A percentile compares a stretch with the other conserved stretches of the same genome.
These are phyloP conservation scores for Clarias macrocephalus DNA, from an alignment of 2,113 vertebrate genomes.

Conservation along the genomic window DNA sequence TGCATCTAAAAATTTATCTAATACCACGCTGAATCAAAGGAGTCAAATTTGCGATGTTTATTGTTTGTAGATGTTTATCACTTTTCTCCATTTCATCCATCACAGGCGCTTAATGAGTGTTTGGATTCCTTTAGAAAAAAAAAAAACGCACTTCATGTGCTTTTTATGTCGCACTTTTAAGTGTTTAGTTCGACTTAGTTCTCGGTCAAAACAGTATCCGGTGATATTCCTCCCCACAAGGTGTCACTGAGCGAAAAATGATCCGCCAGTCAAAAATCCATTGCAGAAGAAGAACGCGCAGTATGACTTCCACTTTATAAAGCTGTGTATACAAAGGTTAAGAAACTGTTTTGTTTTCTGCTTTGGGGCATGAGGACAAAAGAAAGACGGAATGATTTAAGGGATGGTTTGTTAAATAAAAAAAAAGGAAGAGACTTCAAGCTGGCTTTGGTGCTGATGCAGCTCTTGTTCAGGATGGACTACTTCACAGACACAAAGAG, in stretches of 20 bases:
- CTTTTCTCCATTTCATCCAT: neutral
- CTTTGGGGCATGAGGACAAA: constrained; percentile 5
- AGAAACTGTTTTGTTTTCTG: constrained; percentile 21
- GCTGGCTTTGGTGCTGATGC: constrained; percentile 44
- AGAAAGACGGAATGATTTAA: neutral
- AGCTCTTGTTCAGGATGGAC: constrained; percentile 54
- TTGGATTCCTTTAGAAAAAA: neutral
- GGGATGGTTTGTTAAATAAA: constrained; percentile 19
- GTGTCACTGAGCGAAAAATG: neutral
- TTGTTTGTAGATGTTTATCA: neutral
- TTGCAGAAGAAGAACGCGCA: neutral
- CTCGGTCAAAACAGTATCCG: neutral
- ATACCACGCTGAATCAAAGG: neutral
- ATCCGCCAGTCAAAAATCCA: neutral
- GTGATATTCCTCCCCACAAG: neutral
- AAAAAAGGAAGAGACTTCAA: constrained; percentile 11
- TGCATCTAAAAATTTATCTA: neutral
- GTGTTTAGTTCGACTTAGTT: neutral
- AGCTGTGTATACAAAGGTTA: neutral
- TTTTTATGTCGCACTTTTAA: neutral
- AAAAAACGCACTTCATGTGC: no score
- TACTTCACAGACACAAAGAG: constrained; percentile 38
- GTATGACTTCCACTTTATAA: neutral
- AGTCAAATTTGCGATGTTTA: neutral
- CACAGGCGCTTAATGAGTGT: neutral